These are phyloP conservation scores for Smutsia gigantea DNA, from an alignment of 2,797 vertebrate genomes.

Conservation along the genomic window DNA sequence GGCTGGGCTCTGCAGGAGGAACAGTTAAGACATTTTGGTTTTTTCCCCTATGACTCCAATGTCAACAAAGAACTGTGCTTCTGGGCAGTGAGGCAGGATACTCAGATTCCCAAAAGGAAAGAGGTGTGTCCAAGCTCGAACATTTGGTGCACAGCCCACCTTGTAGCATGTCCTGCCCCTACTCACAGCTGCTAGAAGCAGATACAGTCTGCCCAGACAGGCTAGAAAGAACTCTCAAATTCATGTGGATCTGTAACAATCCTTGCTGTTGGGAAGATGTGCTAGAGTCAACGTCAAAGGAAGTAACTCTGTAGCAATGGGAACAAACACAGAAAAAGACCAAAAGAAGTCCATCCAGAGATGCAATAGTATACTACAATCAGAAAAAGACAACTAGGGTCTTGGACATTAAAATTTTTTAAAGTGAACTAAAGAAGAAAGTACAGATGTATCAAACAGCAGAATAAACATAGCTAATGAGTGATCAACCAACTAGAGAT, in stretches of 20 bases:
- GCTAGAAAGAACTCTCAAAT: neutral
- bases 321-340: neutral
- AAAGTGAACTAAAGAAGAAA: neutral
- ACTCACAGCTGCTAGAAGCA: neutral
- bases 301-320: neutral
- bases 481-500: neutral
- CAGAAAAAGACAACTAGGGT: slow-evolving; percentile 10
- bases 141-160: neutral
- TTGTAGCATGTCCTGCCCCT: neutral
- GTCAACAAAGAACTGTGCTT: neutral
- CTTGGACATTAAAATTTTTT: neutral
- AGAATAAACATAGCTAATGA: neutral
- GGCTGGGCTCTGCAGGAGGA: neutral
- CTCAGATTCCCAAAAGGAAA: neutral
- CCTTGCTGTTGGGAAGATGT: neutral
- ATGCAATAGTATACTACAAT: neutral
- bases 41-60: neutral
- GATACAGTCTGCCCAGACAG: neutral
- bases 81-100: neutral
- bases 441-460: neutral
- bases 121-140: neutral
- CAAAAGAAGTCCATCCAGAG: neutral
- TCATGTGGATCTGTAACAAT: neutral
- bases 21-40: neutral
- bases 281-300: neutral